Evolutionary conservation across 2,113 vertebrate species (phyloP).

Genomic region (Percina caprodes): DNA sequence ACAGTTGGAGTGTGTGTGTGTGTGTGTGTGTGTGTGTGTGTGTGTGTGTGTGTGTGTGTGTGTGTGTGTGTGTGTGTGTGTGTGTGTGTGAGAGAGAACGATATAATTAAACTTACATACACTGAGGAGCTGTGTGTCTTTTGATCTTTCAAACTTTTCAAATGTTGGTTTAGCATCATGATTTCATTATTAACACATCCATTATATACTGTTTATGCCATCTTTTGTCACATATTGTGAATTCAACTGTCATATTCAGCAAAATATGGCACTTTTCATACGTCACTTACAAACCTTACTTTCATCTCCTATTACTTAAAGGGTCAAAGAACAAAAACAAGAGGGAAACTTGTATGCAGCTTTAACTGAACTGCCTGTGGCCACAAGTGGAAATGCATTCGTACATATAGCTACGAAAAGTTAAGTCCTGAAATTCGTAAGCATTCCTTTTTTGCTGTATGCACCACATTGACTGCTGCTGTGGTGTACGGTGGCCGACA

Average conservation of each 20-base stretch:
- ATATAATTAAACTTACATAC: neutral
- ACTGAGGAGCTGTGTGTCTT: neutral
- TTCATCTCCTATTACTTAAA: neutral
- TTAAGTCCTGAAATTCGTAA: too few relatives aligned
- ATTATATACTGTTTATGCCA: too few relatives aligned
- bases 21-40: neutral
- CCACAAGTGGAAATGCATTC: too few relatives aligned
- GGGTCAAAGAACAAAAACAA: neutral
- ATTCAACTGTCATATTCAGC: neutral
- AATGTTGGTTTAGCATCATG: neutral
- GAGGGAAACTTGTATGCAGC: too few relatives aligned
- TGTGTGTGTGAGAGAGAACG: neutral
- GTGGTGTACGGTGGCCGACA: too few relatives aligned
- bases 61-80: neutral
- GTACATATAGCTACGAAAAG: too few relatives aligned
- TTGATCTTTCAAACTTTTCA: neutral
- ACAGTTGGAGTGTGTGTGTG: neutral
- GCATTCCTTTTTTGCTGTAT: too few relatives aligned
- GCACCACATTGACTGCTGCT: too few relatives aligned
- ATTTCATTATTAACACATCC: neutral
- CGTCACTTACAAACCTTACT: neutral
- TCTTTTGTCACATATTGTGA: rapidly evolving
- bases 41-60: neutral
- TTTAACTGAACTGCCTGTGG: neutral
- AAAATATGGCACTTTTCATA: neutral